phyloP scores from a whole-genome alignment of 2,113 vertebrate genomes.

The Neoarius graeffei region DNA sequence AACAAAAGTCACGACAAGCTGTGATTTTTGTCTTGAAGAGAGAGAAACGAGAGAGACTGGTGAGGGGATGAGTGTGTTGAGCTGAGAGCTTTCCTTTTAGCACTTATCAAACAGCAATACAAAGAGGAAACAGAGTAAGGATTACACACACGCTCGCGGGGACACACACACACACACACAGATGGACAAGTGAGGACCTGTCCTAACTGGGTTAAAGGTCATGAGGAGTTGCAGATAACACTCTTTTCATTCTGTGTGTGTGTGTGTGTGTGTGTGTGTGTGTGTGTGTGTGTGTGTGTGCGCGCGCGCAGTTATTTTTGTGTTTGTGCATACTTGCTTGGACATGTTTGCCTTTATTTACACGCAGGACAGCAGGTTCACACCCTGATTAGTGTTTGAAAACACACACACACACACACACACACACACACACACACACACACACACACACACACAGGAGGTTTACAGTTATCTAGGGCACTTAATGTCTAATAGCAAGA shows the following conservation, averaged over 20 bases:
- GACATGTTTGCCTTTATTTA: conserved; percentile 61
- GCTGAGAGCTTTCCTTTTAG: too few relatives aligned
- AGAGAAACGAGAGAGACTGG: too few relatives aligned
- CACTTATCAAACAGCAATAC: too few relatives aligned
- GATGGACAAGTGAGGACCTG: not conserved
- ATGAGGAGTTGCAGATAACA: not conserved
- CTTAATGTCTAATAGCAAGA: not conserved
- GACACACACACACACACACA: not conserved
- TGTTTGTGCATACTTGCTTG: conserved; percentile 60
- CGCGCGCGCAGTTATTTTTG: conserved; percentile 10
- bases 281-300: not conserved
- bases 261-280: not conserved
- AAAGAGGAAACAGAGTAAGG: too few relatives aligned
- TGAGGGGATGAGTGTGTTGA: too few relatives aligned
- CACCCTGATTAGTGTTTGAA: conserved; percentile 35
- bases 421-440: not conserved
- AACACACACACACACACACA: not conserved
- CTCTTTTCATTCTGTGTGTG: not conserved
- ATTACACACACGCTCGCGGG: not conserved
- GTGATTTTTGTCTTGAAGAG: too few relatives aligned
- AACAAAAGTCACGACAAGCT: too few relatives aligned
- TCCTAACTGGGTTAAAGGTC: not conserved
- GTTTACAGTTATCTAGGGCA: not conserved
- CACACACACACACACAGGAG: not conserved
- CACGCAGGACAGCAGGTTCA: conserved; percentile 42